A percentile compares a stretch with the other conserved stretches of the same genome.
phyloP scores from a whole-genome alignment of 2,888 invertebrate species.

The Gymnosoma rotundatum region DNA sequence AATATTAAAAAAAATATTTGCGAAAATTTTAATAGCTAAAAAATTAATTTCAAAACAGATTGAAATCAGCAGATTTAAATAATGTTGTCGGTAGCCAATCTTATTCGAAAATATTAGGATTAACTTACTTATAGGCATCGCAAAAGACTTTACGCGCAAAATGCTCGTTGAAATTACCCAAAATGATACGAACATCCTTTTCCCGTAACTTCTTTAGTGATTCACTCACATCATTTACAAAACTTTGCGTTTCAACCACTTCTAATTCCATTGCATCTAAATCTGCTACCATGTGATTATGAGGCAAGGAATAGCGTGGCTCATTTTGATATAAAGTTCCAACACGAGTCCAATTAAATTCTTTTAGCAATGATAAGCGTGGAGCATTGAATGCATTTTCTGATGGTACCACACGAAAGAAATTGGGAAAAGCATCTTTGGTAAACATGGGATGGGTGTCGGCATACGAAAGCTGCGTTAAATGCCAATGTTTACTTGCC shows the following conservation, averaged over 20 bases:
- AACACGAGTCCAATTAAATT: slow-evolving; percentile 98
- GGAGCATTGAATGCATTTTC: slow-evolving; percentile 98
- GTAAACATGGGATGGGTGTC: slow-evolving; percentile 99
- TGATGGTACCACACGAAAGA: slow-evolving; percentile 97
- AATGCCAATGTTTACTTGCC: slow-evolving; percentile 97
- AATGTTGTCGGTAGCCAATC: not conserved
- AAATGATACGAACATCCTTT: slow-evolving; percentile 96
- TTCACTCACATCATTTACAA: slow-evolving; percentile 92
- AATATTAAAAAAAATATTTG: no score
- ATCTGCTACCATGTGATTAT: slow-evolving; percentile 93
- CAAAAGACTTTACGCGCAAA: slow-evolving; percentile 96
- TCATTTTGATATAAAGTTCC: slow-evolving; percentile 99
- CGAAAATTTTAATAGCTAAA: not conserved
- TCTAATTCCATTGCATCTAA: slow-evolving; percentile 91
- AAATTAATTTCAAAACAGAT: not conserved
- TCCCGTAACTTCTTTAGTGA: slow-evolving; percentile 91
- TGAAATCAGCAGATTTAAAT: not conserved
- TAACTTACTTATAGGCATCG: slow-evolving; percentile 88
- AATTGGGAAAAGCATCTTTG: slow-evolving; percentile 95
- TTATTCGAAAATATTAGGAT: not conserved
- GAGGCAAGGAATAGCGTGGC: slow-evolving; percentile 95
- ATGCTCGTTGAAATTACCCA: slow-evolving; percentile 97
- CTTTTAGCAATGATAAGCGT: slow-evolving; percentile 91
- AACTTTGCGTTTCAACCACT: slow-evolving; percentile 94
- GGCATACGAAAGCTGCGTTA: slow-evolving; percentile 97